phyloP scores from a whole-genome alignment of 2,113 vertebrate genomes.

The Zosterops borbonicus region DNA sequence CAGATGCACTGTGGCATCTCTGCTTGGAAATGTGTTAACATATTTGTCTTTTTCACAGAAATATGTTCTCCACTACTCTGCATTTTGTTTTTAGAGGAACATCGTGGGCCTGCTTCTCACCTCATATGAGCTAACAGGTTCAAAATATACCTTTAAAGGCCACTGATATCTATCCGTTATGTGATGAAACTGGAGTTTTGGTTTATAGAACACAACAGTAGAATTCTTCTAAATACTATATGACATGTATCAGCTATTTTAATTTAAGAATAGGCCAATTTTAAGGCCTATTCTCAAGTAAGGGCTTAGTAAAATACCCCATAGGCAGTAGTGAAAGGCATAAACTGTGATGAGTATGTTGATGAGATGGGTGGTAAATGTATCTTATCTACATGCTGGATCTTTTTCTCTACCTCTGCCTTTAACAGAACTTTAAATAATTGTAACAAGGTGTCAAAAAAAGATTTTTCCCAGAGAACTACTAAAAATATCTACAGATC shows the following conservation, averaged over 20 bases:
- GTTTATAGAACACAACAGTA: not conserved
- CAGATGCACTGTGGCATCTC: not conserved
- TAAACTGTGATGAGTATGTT: not conserved
- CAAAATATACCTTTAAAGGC: not conserved
- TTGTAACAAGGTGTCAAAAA: not conserved
- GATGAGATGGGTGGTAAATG: not conserved
- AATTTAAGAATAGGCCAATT: not conserved
- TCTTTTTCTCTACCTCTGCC: not conserved
- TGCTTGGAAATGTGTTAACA: fast-evolving
- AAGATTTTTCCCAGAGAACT: not conserved
- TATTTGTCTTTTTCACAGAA: not conserved
- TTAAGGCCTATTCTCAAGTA: not conserved
- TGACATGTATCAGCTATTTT: not conserved
- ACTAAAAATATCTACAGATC: not conserved
- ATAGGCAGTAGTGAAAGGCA: not conserved
- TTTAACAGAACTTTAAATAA: not conserved
- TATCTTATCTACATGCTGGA: not conserved
- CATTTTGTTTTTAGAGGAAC: not conserved
- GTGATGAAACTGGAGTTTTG: not conserved
- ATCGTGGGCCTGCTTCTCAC: not conserved
- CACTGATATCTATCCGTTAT: not conserved
- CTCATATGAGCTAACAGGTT: not conserved
- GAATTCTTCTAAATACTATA: not conserved
- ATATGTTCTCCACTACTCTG: not conserved
- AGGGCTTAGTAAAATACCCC: not conserved